Percentiles rank a stretch among this genome's conserved stretches.
These are phyloP conservation scores for Ectemnius cavifrons DNA, from an alignment of 2,888 invertebrate genomes.

Conservation along the genomic window DNA sequence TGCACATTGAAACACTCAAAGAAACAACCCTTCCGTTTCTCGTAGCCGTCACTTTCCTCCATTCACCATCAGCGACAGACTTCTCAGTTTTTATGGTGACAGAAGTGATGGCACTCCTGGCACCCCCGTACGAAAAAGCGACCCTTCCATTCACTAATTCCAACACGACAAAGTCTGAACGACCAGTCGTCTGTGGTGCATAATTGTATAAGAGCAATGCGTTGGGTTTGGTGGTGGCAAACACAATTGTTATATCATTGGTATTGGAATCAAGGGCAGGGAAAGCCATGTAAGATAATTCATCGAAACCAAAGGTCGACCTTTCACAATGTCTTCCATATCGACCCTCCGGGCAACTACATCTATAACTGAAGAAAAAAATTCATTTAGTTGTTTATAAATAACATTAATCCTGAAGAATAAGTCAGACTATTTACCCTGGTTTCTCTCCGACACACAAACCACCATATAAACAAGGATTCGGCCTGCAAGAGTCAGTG, in stretches of 20 bases:
- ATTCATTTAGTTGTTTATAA: neutral
- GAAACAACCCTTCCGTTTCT: constrained; percentile 93
- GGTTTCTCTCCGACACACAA: constrained; percentile 93
- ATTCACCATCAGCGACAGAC: constrained; percentile 88
- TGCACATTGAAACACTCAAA: constrained; percentile 88
- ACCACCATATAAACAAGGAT: constrained; percentile 95
- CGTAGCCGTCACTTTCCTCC: constrained; percentile 95
- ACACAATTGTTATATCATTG: constrained; percentile 93
- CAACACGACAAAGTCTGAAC: constrained; percentile 95
- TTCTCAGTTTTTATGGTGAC: constrained; percentile 84
- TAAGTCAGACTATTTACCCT: constrained; percentile 80
- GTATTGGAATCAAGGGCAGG: constrained; percentile 91
- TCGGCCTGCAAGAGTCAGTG: constrained; percentile 93
- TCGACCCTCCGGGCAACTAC: constrained; percentile 90
- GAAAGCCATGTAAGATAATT: constrained; percentile 94
- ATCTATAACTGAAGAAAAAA: constrained; percentile 66
- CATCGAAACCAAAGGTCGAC: constrained; percentile 92
- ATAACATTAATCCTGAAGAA: neutral
- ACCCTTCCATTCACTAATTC: constrained; percentile 92
- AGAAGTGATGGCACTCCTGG: constrained; percentile 91
- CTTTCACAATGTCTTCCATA: constrained; percentile 95
- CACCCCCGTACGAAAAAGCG: constrained; percentile 93
- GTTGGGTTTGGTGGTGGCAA: constrained; percentile 92
- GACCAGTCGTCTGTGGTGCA: constrained; percentile 91
- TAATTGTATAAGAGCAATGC: constrained; percentile 95